Evolutionary conservation across 2,888 invertebrate genomes (phyloP), one percentile per base, ranked within the genome.

Genomic region (Xestobium rufovillosum): DNA sequence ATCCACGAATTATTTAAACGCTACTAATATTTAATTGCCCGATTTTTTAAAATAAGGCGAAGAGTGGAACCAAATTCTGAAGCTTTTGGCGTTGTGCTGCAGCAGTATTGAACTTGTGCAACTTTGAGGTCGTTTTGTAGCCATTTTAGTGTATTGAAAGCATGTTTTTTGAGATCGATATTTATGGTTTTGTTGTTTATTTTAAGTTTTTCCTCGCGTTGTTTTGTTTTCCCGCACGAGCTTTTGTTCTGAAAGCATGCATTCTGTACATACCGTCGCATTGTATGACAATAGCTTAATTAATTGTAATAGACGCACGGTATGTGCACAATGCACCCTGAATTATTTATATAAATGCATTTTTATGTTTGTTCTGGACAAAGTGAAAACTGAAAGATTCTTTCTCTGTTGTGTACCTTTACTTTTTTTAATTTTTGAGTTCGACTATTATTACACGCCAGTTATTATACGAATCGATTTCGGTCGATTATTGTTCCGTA

Each of bases 131-230:
- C n/a, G n/a, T n/a, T n/a, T n/a, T n/a, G n/a, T n/a, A n/a, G n/a
- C n/a, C n/a, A n/a, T n/a, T n/a, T n/a, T 43, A 44, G 45, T 47
- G 51, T 54, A 53, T 55, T 57, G 56, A 56, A 57, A 59, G 56
- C 57, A 60, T 59, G 59, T 57, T 59, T 57, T 52, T 53, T 53
- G 50, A 52, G 53, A 55, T 56, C 57, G 48, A 56, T 57, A 56
- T 59, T 58, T 58, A 59, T 61, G 56, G 55, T 57, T n/a, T n/a
- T 57, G 53, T 59, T 57, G 55, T 56, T 56, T 56, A 55, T 57
- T 55, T 56, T 56, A 55, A 49, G 51, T 49, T 57, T 54, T n/a
- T n/a, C n/a, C n/a, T n/a, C n/a, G n/a, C n/a, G n/a, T n/a, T 55
- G 45, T 51, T 47, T 56, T 55, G 51, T 56, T 52, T 50, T 51